Conservation (phyloP, 2,797 vertebrate genomes). For the Fringilla coelebs region DNA sequence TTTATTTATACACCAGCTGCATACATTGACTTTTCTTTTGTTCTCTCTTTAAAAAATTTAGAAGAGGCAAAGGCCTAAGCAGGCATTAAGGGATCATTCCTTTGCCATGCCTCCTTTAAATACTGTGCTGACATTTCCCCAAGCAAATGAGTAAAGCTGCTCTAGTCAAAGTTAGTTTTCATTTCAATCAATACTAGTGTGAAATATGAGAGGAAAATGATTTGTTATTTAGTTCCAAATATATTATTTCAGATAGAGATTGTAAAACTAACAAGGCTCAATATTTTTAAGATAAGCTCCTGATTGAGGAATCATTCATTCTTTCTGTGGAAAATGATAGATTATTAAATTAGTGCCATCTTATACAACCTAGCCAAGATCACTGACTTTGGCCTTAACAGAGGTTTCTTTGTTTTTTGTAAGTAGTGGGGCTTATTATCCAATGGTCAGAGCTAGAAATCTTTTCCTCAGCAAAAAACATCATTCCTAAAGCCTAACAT, state of each 20-base stretch:
- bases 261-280: background rate
- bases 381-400: background rate
- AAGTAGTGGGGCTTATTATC: background rate
- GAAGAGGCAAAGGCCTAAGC: background rate
- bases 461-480: background rate
- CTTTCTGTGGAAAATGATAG: background rate
- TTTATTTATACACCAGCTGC: background rate
- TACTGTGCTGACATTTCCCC: background rate
- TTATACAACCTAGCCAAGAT: background rate
- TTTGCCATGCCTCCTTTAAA: background rate
- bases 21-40: background rate
- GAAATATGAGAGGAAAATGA: background rate
- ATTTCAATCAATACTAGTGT: background rate
- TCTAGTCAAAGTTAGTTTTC: background rate
- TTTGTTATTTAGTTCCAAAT: background rate
- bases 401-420: conserved; percentile 3
- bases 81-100: background rate
- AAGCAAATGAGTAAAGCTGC: background rate
- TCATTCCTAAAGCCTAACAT: background rate
- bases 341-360: conserved; percentile 24
- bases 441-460: background rate
- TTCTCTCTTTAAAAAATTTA: background rate
- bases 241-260: background rate
- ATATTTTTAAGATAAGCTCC: background rate
- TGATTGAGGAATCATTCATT: background rate